A percentile compares a stretch with the other conserved stretches of the same genome.
Evolutionary conservation across 2,113 vertebrate species (phyloP).

Genomic region (Ciconia stormi): DNA sequence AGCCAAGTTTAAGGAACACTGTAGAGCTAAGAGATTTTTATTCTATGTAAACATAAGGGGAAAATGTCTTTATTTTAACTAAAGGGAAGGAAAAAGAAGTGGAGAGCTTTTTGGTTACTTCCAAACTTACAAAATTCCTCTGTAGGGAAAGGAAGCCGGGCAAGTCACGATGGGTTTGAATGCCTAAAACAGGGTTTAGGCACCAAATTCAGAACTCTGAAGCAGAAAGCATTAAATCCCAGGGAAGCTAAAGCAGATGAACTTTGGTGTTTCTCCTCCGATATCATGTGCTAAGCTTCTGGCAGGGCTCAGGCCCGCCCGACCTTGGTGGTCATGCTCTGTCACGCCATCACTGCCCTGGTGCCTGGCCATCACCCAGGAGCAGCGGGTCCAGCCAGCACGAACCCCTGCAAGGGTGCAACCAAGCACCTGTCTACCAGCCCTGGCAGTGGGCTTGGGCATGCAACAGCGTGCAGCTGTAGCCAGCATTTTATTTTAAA

Average conservation of each 20-base stretch:
- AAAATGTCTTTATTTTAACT: background rate
- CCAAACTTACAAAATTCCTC: background rate
- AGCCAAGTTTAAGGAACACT: background rate
- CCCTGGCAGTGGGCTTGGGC: background rate
- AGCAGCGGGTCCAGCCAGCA: background rate
- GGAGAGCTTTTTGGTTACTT: background rate
- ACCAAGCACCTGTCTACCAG: fast-evolving
- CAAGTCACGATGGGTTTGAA: background rate
- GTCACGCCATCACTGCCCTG: fast-evolving
- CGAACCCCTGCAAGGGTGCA: background rate
- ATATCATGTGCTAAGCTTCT: background rate
- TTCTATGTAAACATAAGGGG: background rate
- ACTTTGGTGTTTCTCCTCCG: background rate
- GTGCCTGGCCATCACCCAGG: background rate
- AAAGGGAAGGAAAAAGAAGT: background rate
- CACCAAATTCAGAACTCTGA: background rate
- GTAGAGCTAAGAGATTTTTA: background rate
- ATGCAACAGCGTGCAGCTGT: background rate
- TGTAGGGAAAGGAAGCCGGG: background rate
- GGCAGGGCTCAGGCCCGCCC: background rate
- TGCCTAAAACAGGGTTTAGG: background rate
- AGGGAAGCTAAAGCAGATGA: background rate
- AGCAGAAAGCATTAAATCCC: background rate
- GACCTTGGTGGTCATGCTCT: background rate
- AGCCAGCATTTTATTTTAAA: background rate